Evolutionary conservation across 2,797 vertebrate genomes (phyloP).

Genomic region (Perodicticus potto): DNA sequence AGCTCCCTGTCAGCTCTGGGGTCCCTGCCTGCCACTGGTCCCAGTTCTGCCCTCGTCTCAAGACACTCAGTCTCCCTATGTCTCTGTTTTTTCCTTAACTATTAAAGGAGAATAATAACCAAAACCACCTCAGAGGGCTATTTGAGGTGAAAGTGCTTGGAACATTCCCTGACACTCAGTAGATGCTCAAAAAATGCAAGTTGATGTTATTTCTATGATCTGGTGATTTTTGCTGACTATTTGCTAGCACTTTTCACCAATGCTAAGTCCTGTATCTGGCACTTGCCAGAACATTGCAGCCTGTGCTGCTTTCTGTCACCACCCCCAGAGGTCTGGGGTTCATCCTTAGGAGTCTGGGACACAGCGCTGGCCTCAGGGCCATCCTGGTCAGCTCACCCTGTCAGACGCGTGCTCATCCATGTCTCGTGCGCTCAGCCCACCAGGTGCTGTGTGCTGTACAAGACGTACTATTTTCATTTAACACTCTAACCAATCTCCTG

Average conservation of each 20-base stretch:
- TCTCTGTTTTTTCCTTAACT: conserved; percentile 16
- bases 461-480: not conserved
- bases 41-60: not conserved
- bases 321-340: not conserved
- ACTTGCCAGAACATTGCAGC: not conserved
- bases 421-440: not conserved
- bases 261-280: not conserved
- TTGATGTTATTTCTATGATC: not conserved
- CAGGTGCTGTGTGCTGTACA: not conserved
- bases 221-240: not conserved
- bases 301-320: not conserved
- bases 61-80: not conserved
- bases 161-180: not conserved
- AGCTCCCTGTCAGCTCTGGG: not conserved
- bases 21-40: not conserved
- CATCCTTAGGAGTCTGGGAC: not conserved
- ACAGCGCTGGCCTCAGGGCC: not conserved
- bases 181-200: not conserved
- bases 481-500: not conserved
- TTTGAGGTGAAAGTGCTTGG: not conserved
- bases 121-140: not conserved
- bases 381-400: not conserved
- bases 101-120: not conserved
- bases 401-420: not conserved
- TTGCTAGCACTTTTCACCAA: not conserved